Evolutionary conservation across 2,888 invertebrate species (phyloP).

Genomic region (Dastarcus helophoroides): DNA sequence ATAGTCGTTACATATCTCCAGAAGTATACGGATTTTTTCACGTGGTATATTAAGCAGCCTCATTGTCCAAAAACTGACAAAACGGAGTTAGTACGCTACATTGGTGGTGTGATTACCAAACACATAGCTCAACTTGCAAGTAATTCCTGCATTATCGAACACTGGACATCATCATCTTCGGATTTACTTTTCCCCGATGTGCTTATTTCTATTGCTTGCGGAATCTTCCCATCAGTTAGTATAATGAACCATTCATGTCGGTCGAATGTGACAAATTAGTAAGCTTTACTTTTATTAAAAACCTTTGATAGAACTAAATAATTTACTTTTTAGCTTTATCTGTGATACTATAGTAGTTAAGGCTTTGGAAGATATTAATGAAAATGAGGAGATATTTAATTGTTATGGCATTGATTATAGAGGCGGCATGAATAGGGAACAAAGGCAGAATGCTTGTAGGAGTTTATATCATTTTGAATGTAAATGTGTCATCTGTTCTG

Average conservation of each 20-base stretch:
- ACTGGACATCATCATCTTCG: slow-evolving; percentile 27
- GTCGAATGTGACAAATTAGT: slow-evolving; percentile 68
- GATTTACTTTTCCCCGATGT: slow-evolving; percentile 26
- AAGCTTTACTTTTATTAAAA: slow-evolving; percentile 19
- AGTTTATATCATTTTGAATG: slow-evolving; percentile 73
- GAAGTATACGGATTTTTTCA: slow-evolving; percentile 53
- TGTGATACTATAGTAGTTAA: slow-evolving; percentile 59
- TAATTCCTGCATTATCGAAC: slow-evolving; percentile 34
- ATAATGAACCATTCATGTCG: slow-evolving; percentile 92
- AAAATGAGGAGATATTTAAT: slow-evolving; percentile 66
- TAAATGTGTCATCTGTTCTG: slow-evolving; percentile 56
- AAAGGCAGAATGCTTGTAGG: slow-evolving; percentile 50
- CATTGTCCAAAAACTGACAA: slow-evolving; percentile 31
- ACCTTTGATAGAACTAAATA: neutral
- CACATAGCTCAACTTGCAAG: slow-evolving; percentile 63
- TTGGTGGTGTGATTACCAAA: slow-evolving; percentile 58
- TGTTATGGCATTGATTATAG: slow-evolving; percentile 75
- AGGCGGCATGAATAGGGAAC: slow-evolving; percentile 46
- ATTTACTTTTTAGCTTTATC: slow-evolving; percentile 48
- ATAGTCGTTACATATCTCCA: slow-evolving; percentile 55
- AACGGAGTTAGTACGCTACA: slow-evolving; percentile 25
- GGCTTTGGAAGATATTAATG: slow-evolving; percentile 49
- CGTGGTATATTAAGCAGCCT: slow-evolving; percentile 35
- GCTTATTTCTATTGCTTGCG: slow-evolving; percentile 48
- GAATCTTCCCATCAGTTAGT: slow-evolving; percentile 75